A percentile compares a stretch with the other conserved stretches of the same genome.
These are phyloP conservation scores for Murina feae DNA, from an alignment of 2,113 vertebrate species.

Conservation along the genomic window DNA sequence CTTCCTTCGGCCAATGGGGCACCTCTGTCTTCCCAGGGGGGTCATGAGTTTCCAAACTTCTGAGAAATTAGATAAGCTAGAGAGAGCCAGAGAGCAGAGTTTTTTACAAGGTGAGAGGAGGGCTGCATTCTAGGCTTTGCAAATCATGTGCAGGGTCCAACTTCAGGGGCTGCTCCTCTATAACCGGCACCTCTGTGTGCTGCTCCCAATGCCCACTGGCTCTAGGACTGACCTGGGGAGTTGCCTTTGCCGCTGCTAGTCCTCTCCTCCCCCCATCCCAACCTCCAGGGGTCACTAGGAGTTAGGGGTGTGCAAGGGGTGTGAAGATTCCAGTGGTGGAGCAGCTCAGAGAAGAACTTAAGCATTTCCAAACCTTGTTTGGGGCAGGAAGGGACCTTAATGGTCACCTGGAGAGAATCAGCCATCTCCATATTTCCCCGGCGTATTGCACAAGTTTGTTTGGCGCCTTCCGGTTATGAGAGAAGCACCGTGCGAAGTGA, in stretches of 20 bases:
- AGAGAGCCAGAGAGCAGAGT: neutral
- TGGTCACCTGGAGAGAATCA: neutral
- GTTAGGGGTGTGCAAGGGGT: neutral
- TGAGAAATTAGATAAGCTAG: neutral
- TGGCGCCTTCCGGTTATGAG: neutral
- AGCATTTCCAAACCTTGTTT: neutral
- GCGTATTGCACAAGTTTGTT: neutral
- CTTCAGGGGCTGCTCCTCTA: neutral
- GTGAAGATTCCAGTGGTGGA: neutral
- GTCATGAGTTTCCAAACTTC: neutral
- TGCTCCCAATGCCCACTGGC: neutral
- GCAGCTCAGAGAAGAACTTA: neutral
- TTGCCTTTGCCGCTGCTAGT: neutral
- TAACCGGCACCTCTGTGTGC: rapidly evolving
- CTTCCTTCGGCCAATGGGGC: neutral
- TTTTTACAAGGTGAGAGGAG: neutral
- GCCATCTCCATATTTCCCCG: neutral
- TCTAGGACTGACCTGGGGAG: neutral
- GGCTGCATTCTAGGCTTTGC: neutral
- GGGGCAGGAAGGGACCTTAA: neutral
- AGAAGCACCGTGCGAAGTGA: neutral
- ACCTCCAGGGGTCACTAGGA: neutral
- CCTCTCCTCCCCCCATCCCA: neutral
- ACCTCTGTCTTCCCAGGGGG: neutral
- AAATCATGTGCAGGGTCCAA: rapidly evolving